phyloP scores from a whole-genome alignment of 2,797 vertebrate genomes.

The Scomberomorus guttatus region DNA sequence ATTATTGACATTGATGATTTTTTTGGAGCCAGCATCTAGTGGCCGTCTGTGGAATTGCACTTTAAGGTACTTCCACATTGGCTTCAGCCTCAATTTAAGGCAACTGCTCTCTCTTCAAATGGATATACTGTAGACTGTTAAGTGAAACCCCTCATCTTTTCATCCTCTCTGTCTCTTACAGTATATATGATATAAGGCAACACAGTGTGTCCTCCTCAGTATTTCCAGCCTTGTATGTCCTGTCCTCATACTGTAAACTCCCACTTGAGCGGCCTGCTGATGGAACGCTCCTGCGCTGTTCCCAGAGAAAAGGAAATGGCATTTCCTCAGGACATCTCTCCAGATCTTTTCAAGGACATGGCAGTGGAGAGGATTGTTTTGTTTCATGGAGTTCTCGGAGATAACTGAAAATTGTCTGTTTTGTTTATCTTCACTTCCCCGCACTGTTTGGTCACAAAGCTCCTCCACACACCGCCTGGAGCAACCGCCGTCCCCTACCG shows the following conservation, averaged over 20 bases:
- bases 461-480: conserved; percentile 43
- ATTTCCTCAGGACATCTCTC: conserved; percentile 78
- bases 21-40: too few species aligned
- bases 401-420: conserved; percentile 72
- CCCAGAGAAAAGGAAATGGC: conserved; percentile 67
- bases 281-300: conserved; percentile 43
- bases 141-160: background rate
- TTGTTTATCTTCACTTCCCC: conserved; percentile 74
- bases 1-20: too few species aligned
- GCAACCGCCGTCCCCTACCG: conserved; percentile 47
- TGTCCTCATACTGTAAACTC: conserved; percentile 62
- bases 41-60: too few species aligned
- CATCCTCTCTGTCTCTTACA: background rate
- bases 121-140: background rate
- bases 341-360: conserved; percentile 70
- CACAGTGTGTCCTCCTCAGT: conserved; percentile 34
- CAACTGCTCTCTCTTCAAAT: background rate
- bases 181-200: conserved; percentile 8
- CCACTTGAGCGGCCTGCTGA: conserved; percentile 15
- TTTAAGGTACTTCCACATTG: too few species aligned
- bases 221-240: conserved; percentile 34
- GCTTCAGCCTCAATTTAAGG: background rate
- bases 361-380: conserved; percentile 68
- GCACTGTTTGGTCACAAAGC: conserved; percentile 64
- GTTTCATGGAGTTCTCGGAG: conserved; percentile 66